Percentiles rank a stretch among this genome's conserved stretches.
phyloP scores from a whole-genome alignment of 2,888 invertebrate species.

The Callyntrura guangdongensis region DNA sequence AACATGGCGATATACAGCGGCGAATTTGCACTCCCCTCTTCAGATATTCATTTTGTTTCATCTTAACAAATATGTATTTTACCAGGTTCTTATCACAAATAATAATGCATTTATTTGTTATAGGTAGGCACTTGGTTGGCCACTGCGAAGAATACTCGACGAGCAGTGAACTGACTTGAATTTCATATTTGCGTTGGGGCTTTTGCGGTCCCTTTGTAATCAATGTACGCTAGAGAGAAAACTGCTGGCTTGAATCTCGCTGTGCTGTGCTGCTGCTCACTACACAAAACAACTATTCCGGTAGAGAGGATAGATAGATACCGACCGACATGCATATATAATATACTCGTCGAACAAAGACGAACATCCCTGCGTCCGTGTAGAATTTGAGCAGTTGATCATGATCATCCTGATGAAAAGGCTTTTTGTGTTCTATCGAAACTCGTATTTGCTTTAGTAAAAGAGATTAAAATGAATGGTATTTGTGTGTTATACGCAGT shows the following conservation, averaged over 20 bases:
- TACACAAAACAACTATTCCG: constrained; percentile 7
- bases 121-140: constrained; percentile 8
- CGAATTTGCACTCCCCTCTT: constrained; percentile 31
- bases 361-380: not conserved
- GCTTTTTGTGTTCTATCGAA: constrained; percentile 7
- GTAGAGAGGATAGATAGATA: not conserved
- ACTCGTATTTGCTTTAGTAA: constrained; percentile 1
- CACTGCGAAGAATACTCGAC: not conserved
- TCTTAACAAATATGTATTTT: not conserved
- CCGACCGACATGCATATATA: not conserved
- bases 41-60: not conserved
- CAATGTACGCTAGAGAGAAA: constrained; percentile 55
- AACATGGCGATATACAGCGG: not conserved
- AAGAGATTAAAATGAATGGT: not conserved
- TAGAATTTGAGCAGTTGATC: not conserved
- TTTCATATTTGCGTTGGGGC: constrained; percentile 69
- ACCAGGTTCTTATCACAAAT: not conserved
- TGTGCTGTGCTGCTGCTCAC: not conserved
- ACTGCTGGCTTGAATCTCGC: constrained; percentile 33
- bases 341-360: not conserved
- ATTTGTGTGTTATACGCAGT: no score
- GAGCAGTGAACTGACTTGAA: constrained; percentile 61
- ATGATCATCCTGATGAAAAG: not conserved
- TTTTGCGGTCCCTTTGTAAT: constrained; percentile 72
- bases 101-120: constrained; percentile 11